Percentiles rank a stretch among this genome's conserved stretches.
phyloP scores from a whole-genome alignment of 2,797 vertebrate species.

The Acanthornis magna region DNA sequence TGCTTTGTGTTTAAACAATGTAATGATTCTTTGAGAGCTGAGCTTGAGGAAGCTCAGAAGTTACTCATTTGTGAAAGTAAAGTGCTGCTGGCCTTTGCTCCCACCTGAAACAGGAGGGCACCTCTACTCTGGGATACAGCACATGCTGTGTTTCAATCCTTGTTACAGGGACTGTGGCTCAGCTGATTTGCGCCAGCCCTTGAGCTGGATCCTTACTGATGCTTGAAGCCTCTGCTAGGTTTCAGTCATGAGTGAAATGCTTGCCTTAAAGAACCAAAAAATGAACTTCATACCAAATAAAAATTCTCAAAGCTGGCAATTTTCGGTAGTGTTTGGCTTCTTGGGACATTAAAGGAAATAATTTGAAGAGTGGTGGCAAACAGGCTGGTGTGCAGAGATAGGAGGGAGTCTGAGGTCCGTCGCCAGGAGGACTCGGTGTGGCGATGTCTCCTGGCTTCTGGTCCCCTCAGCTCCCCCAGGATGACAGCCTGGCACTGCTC shows the following conservation, averaged over 20 bases:
- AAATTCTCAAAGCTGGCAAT: background rate
- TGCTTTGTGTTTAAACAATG: background rate
- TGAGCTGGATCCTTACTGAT: background rate
- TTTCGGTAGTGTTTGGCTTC: background rate
- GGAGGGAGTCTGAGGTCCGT: background rate
- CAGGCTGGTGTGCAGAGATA: background rate
- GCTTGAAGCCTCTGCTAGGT: background rate
- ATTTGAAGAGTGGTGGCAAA: background rate
- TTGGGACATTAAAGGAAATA: background rate
- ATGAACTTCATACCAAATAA: background rate
- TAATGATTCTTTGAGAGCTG: background rate
- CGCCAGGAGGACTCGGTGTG: background rate
- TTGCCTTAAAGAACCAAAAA: background rate
- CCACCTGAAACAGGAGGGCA: background rate
- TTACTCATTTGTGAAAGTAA: background rate
- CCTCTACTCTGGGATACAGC: background rate
- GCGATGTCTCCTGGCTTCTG: background rate
- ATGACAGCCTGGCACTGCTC: background rate
- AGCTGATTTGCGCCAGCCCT: background rate
- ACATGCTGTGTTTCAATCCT: background rate
- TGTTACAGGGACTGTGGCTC: background rate
- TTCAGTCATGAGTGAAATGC: background rate
- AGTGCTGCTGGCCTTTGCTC: background rate
- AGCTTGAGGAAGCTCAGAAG: background rate
- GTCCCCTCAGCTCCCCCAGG: background rate